phyloP scores from a whole-genome alignment of 2,113 vertebrate species.

The Paedocypris sp. region DNA sequence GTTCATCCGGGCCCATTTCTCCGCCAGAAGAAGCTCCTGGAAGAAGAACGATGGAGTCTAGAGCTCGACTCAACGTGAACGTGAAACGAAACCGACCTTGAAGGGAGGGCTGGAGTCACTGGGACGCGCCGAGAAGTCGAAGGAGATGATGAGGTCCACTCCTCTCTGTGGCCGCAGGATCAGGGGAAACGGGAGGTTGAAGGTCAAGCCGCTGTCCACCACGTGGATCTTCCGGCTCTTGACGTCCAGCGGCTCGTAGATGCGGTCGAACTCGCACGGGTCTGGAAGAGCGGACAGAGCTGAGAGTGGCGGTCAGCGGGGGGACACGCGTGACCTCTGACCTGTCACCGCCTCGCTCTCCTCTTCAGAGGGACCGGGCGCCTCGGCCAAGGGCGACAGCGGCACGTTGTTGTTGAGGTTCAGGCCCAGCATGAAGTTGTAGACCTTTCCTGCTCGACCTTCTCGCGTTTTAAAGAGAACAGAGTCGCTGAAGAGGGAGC shows the following conservation, averaged over 20 bases:
- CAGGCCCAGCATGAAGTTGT: constrained; percentile 96
- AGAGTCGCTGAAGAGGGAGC: constrained; percentile 79
- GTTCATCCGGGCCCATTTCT: constrained; percentile 98
- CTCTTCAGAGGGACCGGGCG: constrained; percentile 57
- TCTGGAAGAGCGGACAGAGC: constrained; percentile 55
- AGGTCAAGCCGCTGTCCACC: constrained; percentile 93
- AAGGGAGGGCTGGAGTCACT: constrained; percentile 93
- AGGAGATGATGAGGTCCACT: constrained; percentile 89
- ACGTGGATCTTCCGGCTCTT: constrained; percentile 97
- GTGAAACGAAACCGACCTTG: constrained; percentile 81
- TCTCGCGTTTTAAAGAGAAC: constrained; percentile 88
- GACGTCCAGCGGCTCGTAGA: constrained; percentile 92
- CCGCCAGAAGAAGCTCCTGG: constrained; percentile 89
- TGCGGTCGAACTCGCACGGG: constrained; percentile 90
- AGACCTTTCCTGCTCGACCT: constrained; percentile 90
- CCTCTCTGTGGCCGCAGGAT: constrained; percentile 80
- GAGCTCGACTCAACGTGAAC: too few relatives aligned
- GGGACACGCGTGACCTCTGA: constrained; percentile 27
- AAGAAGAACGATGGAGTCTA: neutral
- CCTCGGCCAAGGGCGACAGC: constrained; percentile 58
- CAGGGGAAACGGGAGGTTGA: constrained; percentile 88
- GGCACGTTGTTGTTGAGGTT: constrained; percentile 81
- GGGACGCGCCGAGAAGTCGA: constrained; percentile 91
- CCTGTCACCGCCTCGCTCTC: constrained; percentile 81
- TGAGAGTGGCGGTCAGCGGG: neutral